phyloP scores from a whole-genome alignment of 2,888 invertebrate species.

The Dascillus cervinus region DNA sequence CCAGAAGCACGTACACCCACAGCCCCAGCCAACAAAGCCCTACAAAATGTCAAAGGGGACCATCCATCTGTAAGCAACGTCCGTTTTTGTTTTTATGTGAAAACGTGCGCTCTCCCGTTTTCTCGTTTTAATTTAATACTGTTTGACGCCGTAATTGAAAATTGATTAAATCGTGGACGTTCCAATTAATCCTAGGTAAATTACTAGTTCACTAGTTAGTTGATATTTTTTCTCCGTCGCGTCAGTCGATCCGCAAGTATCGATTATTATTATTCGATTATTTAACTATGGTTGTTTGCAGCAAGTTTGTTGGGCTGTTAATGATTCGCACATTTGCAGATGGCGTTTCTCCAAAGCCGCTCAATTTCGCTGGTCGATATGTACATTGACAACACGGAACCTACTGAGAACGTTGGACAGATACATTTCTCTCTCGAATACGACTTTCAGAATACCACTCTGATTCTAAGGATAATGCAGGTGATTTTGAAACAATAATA shows the following conservation, averaged over 20 bases:
- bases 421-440: slow-evolving; percentile 91
- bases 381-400: slow-evolving; percentile 91
- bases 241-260: too few species aligned
- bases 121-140: too few species aligned
- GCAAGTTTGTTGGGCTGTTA: slow-evolving; percentile 4
- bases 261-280: too few species aligned
- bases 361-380: slow-evolving; percentile 88
- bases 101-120: too few species aligned
- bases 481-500: too few species aligned
- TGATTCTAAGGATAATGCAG: slow-evolving; percentile 85
- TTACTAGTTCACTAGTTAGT: too few species aligned
- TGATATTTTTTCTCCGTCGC: too few species aligned
- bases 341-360: slow-evolving; percentile 76
- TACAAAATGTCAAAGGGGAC: slow-evolving; percentile 67
- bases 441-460: slow-evolving; percentile 87
- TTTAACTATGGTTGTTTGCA: not conserved
- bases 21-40: slow-evolving; percentile 64
- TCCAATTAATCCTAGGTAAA: too few species aligned
- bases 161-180: too few species aligned
- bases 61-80: slow-evolving; percentile 77
- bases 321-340: slow-evolving; percentile 49
- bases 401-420: slow-evolving; percentile 89
- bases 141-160: too few species aligned
- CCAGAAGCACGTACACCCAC: slow-evolving; percentile 51
- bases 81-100: too few species aligned